These are phyloP conservation scores for Gymnarchus niloticus DNA, from an alignment of 2,113 vertebrate genomes.

Conservation along the genomic window DNA sequence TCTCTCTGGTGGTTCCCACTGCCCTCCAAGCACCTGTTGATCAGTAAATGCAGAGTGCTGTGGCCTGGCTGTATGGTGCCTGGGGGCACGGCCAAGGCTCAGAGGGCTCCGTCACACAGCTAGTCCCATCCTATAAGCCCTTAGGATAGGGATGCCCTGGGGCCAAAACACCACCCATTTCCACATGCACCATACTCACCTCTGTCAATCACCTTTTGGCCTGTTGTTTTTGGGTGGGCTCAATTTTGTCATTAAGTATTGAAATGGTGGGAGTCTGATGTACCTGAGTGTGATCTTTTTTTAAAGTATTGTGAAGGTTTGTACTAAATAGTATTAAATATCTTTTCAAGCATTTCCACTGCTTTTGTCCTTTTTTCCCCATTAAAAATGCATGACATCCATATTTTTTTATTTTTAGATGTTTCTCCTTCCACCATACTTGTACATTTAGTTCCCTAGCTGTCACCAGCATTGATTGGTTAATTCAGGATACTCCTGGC, in stretches of 20 bases:
- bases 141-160: background rate
- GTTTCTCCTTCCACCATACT: background rate
- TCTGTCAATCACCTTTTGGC: constrained; percentile 18
- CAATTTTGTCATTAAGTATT: constrained; percentile 27
- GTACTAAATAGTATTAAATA: constrained; percentile 61
- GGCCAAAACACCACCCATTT: background rate
- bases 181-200: constrained; percentile 12
- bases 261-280: constrained; percentile 13
- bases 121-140: constrained; percentile 34
- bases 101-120: constrained; percentile 29
- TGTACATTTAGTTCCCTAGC: too few species aligned
- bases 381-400: constrained; percentile 35
- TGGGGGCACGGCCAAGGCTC: background rate
- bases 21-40: constrained; percentile 11
- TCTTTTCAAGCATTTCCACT: constrained; percentile 45
- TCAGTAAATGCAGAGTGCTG: background rate
- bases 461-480: too few species aligned
- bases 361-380: constrained; percentile 49
- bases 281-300: constrained; percentile 33
- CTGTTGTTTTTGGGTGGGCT: constrained; percentile 8
- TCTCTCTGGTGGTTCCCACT: background rate
- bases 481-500: too few species aligned
- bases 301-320: constrained; percentile 40
- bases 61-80: constrained; percentile 4
- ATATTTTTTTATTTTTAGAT: background rate